Evolutionary conservation across 2,113 vertebrate species (phyloP), one percentile per base, ranked within the genome.

Genomic region (Parus major): DNA sequence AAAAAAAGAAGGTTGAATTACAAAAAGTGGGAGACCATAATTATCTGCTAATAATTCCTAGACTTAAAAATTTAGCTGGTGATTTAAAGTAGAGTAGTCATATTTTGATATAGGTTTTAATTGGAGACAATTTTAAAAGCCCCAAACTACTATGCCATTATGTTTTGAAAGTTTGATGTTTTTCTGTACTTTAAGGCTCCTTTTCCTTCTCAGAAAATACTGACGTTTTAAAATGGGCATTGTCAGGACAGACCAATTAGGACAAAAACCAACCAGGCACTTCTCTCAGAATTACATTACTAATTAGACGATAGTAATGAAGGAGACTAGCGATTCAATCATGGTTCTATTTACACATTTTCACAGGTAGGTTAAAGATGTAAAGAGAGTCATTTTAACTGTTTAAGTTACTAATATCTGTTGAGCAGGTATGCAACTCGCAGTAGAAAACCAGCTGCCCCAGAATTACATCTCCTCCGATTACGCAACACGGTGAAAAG

Each of bases 401-500:
- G n/a, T n/a, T n/a, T n/a, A 9, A 29, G 16, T 47, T 57, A 23
- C 19, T 64, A 41, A 8, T 36, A 39, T 46, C 18, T 25, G 18
- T n/a, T 66, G 25, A 69, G 11, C 10, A 28, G 0, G 0, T 47
- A 33, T 15, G 10, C 35, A 75, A 50, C 9, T 44, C 15, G 13
- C 24, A 27, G 15, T 10, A 24, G 31, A 57, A 89, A 69, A 88
- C 5, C 27, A 73, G 25, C 56, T 73, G 31, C 27, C 31, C 15
- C 28, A 24, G 15, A 10, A 18, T 53, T 83, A 72, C 5, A 7
- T 15, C 14, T 78, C 39, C 46, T 47, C 42, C 55, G 4, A 41
- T 9, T 36, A 5, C 7, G 1, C 11, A 65, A 35, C 7, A 2
- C 21, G 12, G 9, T 64, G 15, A 33, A 33, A 87, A 71, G 57